Evolutionary conservation across 2,113 vertebrate genomes (phyloP), one percentile per base, ranked within the genome.

Genomic region (Lucifuga dentata): DNA sequence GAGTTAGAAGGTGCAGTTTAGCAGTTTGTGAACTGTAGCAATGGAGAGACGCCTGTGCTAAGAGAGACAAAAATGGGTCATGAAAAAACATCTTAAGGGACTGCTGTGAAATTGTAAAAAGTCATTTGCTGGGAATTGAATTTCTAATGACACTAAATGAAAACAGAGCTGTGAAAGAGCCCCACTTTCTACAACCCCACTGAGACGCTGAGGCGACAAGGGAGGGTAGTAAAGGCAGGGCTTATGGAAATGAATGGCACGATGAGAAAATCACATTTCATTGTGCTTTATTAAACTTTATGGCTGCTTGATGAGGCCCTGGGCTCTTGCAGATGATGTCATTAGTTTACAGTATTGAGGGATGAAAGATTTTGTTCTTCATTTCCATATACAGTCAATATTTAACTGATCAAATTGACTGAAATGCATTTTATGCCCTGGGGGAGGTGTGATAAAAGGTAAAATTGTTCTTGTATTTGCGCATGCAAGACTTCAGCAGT

Each of bases 91-190:
- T 89, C 88, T 89, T 78, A 67, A 81, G 84, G 77, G 77, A 78
- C 79, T 71, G 79, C 80, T 72, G 80, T 87, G 85, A 89, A 86
- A 87, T 85, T 88, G 79, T 55, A 83, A 89, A 89, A 86, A 86
- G 80, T 83, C 61, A 89, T 92, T 92, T 90, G 73, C 83, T 72
- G 82, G 82, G 85, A 90, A 92, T 88, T 90, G 83, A 90, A 88
- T 91, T 91, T 87, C 73, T 90, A 90, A 92, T 92, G 90, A 85
- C 52, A 46, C 76, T 80, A 80, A 90, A 88, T 89, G 86, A 88
- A 89, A 91, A 85, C 71, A 78, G 85, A 90, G 84, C 83, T 60
- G 76, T 71, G 83, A 89, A 81, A 84, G 73, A 78, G 76, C 57
- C 53, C 61, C 33, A 55, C 52, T 78, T 80, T 71, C 59, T 35